Percentiles rank a stretch among this genome's conserved stretches.
Conservation (phyloP, 2,888 invertebrate species). For the Lasioglossum marginatum region DNA sequence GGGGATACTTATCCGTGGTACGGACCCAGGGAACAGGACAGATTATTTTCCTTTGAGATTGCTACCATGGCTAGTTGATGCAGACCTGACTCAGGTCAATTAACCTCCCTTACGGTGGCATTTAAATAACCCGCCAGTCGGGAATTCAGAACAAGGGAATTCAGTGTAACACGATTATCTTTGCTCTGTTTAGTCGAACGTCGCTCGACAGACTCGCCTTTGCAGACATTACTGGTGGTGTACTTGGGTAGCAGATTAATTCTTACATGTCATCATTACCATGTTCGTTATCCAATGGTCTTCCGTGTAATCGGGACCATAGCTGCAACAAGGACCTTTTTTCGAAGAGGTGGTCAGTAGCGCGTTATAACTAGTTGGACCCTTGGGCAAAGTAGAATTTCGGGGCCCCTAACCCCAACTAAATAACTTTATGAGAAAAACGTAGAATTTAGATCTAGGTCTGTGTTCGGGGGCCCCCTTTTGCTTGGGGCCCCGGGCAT, state of each 20-base stretch:
- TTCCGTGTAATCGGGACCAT: background rate
- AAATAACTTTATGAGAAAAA: too few species aligned
- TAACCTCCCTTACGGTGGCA: background rate
- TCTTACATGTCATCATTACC: background rate
- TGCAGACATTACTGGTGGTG: background rate
- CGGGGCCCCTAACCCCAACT: too few species aligned
- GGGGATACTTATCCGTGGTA: background rate
- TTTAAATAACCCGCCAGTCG: background rate
- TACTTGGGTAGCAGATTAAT: background rate
- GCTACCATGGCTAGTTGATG: background rate
- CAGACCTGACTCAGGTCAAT: background rate
- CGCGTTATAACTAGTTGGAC: too few species aligned
- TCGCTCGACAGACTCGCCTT: background rate
- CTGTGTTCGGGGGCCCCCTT: too few species aligned
- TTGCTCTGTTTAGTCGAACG: slow-evolving; percentile 1
- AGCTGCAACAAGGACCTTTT: background rate
- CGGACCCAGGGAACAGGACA: background rate
- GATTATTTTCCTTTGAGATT: slow-evolving; percentile 7
- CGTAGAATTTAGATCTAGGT: too few species aligned
- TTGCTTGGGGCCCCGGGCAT: too few species aligned
- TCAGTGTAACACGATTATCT: background rate
- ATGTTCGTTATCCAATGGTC: background rate
- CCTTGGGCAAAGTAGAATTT: too few species aligned
- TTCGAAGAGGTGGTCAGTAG: too few species aligned
- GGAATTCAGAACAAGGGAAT: background rate